Evolutionary conservation across 2,797 vertebrate genomes (phyloP), one percentile per base, ranked within the genome.

Genomic region (Anisognathus igniventris): DNA sequence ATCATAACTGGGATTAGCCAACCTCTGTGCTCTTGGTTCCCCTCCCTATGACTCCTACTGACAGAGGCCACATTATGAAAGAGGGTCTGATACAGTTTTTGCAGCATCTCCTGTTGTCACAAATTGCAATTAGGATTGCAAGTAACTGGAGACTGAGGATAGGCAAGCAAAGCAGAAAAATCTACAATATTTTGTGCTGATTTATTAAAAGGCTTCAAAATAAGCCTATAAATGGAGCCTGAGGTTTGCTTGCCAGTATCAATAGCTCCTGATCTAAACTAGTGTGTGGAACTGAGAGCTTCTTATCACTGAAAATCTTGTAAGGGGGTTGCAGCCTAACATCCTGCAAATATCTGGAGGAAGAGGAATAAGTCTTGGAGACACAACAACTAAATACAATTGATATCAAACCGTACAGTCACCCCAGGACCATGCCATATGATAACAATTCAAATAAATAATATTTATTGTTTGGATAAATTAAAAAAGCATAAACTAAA

Each of bases 121-220:
- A 62, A 37, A 53, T 0, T 40, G 18, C 39, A 78, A 48, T 35
- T 10, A 57, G n/a, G 50, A 56, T 24, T 64, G 31, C 33, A 67
- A 67, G 10, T 33, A 65, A 57, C 24, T 65, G 31, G n/a, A 66
- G 31, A 54, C 2, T 47, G 33, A 68, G 23, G 57, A 70, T 6
- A 68, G 42, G 51, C 24, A 80, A 76, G 22, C 0, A 1, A 90
- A 47, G 51, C 35, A 47, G 20, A 66, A 75, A 77, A 93, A 72
- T 18, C 0, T 0, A 7, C 11, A 37, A 0, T 30, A 56, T 60
- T 79, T 92, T 70, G 24, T 53, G 24, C 14, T 57, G 42, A 67
- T 45, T 50, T 82, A 67, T 65, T 53, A 44, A 6, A 64, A 64
- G 33, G 30, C 19, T 75, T 91, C 18, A 50, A 68, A 74, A 66